These are phyloP conservation scores for Geococcyx californianus DNA, from an alignment of 2,113 vertebrate species.

Conservation along the genomic window DNA sequence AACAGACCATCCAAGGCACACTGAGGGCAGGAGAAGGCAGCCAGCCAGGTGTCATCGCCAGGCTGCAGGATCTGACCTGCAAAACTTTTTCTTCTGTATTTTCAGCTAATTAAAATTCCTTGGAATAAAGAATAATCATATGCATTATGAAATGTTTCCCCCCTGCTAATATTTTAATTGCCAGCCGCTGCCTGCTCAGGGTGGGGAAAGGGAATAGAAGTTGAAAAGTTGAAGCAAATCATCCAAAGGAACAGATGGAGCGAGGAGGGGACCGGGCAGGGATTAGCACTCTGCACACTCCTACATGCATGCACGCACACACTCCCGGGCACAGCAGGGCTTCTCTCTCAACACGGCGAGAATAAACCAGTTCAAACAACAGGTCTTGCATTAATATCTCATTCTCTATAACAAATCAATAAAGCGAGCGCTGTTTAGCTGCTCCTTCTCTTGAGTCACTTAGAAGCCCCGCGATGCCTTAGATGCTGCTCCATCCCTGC, in stretches of 20 bases:
- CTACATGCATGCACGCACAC: neutral
- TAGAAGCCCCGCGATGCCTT: neutral
- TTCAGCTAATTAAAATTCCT: slow-evolving; percentile 44
- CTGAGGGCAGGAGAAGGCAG: neutral
- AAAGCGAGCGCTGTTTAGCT: neutral
- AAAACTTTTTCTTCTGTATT: neutral
- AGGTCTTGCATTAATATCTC: slow-evolving; percentile 54
- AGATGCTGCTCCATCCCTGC: neutral
- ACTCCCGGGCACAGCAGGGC: neutral
- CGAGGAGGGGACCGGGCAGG: neutral
- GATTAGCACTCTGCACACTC: neutral
- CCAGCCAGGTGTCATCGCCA: neutral
- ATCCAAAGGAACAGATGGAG: slow-evolving; percentile 24
- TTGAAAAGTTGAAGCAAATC: neutral
- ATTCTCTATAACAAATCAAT: slow-evolving; percentile 65
- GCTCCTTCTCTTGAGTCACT: neutral
- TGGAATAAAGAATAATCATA: slow-evolving; percentile 8
- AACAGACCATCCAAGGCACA: neutral
- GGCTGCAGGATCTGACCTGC: neutral
- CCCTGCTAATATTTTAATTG: slow-evolving; percentile 60
- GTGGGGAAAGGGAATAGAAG: neutral
- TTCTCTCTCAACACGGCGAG: neutral
- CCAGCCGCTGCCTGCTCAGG: neutral
- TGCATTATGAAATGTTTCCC: slow-evolving; percentile 4
- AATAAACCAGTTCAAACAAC: slow-evolving; percentile 53